Percentiles rank a stretch among this genome's conserved stretches.
These are phyloP conservation scores for Radopholus similis DNA, from an alignment of 1,140 invertebrate species.

Conservation along the genomic window DNA sequence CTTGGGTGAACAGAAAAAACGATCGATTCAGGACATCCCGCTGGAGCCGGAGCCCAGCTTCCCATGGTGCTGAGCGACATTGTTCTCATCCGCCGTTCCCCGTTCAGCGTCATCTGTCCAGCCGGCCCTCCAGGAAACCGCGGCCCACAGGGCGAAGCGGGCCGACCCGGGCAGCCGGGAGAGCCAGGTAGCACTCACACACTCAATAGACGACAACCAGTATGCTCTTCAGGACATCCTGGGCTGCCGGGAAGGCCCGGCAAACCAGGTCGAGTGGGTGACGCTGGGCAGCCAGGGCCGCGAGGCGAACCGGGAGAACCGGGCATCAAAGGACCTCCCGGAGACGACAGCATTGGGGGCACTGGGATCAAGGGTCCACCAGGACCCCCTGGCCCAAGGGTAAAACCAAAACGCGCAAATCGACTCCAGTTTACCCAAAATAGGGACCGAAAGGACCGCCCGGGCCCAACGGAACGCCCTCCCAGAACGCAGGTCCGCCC, in stretches of 20 bases:
- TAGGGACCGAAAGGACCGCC: slow-evolving; percentile 49
- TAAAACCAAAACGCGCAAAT: slow-evolving; percentile 30
- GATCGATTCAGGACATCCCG: slow-evolving; percentile 56
- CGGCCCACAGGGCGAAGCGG: slow-evolving; percentile 55
- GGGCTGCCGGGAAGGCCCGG: slow-evolving; percentile 43
- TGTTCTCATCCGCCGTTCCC: neutral
- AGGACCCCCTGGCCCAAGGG: slow-evolving; percentile 43
- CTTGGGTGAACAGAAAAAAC: slow-evolving; percentile 55
- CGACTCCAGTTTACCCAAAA: no score
- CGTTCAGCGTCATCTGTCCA: slow-evolving; percentile 50
- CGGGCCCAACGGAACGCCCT: slow-evolving; percentile 48
- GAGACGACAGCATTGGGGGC: slow-evolving; percentile 45
- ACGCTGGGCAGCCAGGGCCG: slow-evolving; percentile 37
- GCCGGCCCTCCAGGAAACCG: slow-evolving; percentile 52
- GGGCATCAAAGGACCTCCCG: slow-evolving; percentile 46
- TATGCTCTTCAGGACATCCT: slow-evolving; percentile 9
- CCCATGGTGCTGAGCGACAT: slow-evolving; percentile 42
- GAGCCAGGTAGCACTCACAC: no score
- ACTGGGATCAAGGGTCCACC: slow-evolving; percentile 50
- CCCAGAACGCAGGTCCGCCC: slow-evolving; percentile 39
- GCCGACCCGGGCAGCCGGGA: slow-evolving; percentile 45
- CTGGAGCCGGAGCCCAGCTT: slow-evolving; percentile 57
- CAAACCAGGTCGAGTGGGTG: slow-evolving; percentile 54
- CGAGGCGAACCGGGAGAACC: slow-evolving; percentile 35
- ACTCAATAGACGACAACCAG: no score